Conservation (phyloP, 2,113 vertebrate species). For the Empidonax alnorum region DNA sequence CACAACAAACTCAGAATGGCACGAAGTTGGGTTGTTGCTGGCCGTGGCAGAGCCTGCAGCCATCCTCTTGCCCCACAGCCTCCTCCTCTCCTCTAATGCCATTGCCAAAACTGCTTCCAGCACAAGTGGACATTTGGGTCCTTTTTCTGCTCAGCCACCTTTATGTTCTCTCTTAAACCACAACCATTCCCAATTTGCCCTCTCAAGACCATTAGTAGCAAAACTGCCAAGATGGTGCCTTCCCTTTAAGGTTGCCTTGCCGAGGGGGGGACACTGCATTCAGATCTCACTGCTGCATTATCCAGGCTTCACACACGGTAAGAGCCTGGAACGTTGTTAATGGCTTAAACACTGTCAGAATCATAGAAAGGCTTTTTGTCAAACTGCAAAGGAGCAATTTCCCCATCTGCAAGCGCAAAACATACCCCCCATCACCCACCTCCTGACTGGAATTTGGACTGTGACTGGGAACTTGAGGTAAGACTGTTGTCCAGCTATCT, state of each 20-base stretch:
- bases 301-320: neutral
- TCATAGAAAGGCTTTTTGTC: no score
- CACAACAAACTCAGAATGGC: neutral
- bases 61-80: no score
- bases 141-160: neutral
- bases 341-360: neutral
- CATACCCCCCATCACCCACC: no score
- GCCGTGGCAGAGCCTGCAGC: neutral
- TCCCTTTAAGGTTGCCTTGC: neutral
- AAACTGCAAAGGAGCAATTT: neutral
- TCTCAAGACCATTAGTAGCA: neutral
- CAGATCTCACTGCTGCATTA: neutral
- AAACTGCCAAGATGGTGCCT: neutral
- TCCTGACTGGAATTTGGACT: neutral
- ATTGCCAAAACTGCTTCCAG: neutral
- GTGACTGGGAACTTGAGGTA: neutral
- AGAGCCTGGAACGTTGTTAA: neutral
- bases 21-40: no score
- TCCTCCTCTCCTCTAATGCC: no score
- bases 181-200: neutral
- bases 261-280: neutral
- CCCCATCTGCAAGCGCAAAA: neutral
- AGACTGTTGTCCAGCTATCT: neutral
- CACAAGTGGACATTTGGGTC: accelerated
- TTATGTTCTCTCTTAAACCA: neutral